Evolutionary conservation across 2,888 invertebrate species (phyloP).

Genomic region (Oxycera nigricornis): DNA sequence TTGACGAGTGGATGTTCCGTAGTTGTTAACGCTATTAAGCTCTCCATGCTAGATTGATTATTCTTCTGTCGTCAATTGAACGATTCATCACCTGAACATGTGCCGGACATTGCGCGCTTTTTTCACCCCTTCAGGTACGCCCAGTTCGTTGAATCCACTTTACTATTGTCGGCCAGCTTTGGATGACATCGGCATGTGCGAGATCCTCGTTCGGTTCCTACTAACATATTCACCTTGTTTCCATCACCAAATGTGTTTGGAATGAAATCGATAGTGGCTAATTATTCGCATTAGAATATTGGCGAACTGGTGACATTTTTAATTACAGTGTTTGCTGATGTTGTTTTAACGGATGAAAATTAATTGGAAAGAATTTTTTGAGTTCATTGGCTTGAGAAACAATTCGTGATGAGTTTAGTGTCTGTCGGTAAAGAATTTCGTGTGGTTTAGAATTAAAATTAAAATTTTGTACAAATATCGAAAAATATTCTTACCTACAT

Average conservation of each 20-base stretch:
- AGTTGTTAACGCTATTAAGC: neutral
- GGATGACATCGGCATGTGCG: neutral
- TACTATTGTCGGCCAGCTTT: neutral
- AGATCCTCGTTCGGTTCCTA: neutral
- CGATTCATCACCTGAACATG: constrained; percentile 10
- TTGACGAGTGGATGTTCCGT: neutral
- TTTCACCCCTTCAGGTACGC: neutral
- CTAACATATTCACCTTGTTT: constrained; percentile 39
- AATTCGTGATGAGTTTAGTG: too few species aligned
- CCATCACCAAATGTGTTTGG: constrained; percentile 8
- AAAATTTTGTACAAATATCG: too few species aligned
- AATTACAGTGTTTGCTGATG: neutral
- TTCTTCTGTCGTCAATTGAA: neutral
- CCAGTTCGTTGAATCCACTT: constrained; percentile 2
- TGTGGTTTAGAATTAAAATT: too few species aligned
- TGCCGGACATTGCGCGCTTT: constrained; percentile 11
- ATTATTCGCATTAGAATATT: constrained; percentile 11
- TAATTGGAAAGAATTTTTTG: too few species aligned
- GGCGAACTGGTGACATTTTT: neutral
- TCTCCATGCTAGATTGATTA: neutral
- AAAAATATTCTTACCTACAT: too few species aligned
- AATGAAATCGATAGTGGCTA: constrained; percentile 37
- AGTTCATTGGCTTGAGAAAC: too few species aligned
- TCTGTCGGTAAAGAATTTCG: too few species aligned
- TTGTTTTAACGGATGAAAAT: too few species aligned